Percentiles rank a stretch among this genome's conserved stretches.
These are phyloP conservation scores for Podarcis lilfordi DNA, from an alignment of 2,797 vertebrate genomes.

Conservation along the genomic window DNA sequence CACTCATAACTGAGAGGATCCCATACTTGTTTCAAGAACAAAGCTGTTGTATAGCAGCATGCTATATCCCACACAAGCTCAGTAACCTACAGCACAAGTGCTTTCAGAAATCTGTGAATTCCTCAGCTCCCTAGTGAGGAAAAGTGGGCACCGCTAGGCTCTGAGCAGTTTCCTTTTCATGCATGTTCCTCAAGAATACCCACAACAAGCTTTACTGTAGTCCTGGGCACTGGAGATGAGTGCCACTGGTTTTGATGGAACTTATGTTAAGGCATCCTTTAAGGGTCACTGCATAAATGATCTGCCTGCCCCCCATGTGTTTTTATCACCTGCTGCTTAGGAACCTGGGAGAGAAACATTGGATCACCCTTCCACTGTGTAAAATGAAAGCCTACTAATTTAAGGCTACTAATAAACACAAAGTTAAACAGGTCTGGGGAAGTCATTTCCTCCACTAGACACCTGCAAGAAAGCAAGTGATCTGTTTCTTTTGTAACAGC, in stretches of 20 bases:
- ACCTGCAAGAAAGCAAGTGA: constrained; percentile 5
- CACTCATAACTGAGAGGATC: constrained; percentile 50
- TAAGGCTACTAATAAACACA: constrained; percentile 10
- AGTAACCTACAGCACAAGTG: constrained; percentile 12
- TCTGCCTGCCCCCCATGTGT: neutral
- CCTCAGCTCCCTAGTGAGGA: too few species aligned
- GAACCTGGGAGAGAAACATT: neutral
- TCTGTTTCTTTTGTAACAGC: constrained; percentile 28
- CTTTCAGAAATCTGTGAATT: neutral
- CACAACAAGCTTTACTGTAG: neutral
- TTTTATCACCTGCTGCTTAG: neutral
- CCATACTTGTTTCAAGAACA: constrained; percentile 55
- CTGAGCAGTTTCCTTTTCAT: neutral
- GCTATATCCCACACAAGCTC: constrained; percentile 19
- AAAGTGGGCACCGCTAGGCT: neutral
- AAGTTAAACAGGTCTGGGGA: constrained; percentile 4
- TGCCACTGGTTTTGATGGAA: neutral
- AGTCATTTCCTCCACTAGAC: neutral
- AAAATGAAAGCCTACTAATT: neutral
- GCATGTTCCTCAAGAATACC: neutral
- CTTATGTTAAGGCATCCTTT: neutral
- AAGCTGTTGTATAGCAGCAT: constrained; percentile 43
- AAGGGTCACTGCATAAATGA: neutral
- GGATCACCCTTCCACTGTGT: neutral
- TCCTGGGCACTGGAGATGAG: neutral